phyloP scores from a whole-genome alignment of 2,113 vertebrate species.

The Ictalurus furcatus region DNA sequence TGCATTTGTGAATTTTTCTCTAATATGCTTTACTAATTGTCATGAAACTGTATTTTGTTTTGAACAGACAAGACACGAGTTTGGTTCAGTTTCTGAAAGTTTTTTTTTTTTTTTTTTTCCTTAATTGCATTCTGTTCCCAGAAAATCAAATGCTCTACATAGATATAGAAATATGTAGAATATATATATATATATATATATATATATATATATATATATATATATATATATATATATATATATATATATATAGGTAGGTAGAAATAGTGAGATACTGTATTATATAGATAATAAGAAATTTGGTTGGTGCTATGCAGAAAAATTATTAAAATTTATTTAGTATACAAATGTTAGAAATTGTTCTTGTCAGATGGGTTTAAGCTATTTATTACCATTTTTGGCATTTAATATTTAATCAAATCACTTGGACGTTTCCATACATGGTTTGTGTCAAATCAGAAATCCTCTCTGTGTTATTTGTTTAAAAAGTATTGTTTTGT shows the following conservation, averaged over 20 bases:
- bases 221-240: neutral
- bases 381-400: neutral
- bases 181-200: too few relatives aligned
- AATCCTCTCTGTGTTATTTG: neutral
- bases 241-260: neutral
- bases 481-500: neutral
- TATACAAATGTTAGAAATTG: neutral
- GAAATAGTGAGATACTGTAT: neutral
- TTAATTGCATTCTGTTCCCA: neutral
- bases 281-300: neutral
- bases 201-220: too few relatives aligned
- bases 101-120: neutral
- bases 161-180: slow-evolving; percentile 15
- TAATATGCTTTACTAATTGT: slow-evolving; percentile 2
- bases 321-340: neutral
- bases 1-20: neutral
- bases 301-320: neutral
- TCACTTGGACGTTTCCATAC: neutral
- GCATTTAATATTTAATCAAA: neutral
- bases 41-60: neutral
- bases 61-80: neutral
- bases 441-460: slow-evolving; percentile 5
- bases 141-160: slow-evolving; percentile 50
- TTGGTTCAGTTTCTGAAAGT: neutral
- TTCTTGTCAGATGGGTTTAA: neutral